Evolutionary conservation across 2,113 vertebrate species (phyloP), one percentile per base, ranked within the genome.

Genomic region (Neopipo cinnamomea): DNA sequence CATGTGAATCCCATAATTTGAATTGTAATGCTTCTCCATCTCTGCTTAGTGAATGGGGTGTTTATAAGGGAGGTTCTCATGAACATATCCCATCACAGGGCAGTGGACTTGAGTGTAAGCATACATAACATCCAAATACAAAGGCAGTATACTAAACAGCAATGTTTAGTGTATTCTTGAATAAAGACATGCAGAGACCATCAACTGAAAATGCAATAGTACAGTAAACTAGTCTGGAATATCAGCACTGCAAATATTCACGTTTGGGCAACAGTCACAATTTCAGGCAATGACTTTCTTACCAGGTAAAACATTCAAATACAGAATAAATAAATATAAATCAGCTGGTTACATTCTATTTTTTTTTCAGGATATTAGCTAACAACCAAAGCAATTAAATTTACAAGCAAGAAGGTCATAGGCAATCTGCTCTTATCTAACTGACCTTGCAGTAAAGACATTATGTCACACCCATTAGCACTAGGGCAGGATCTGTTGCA

Each of bases 111-210:
- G 71, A 91, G 61, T 89, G 73, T 76, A 96, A 98, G 93, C 16
- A 23, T 62, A 90, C 66, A 68, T 70, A 91, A 85, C 76, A 97
- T 89, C 68, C 88, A 95, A 95, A 89, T 50, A 94, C 31, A 94
- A 85, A 88, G 75, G 75, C 90, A 97, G 68, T 49, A 35, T 28
- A 28, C 25, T 52, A 27, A n/a, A 85, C 59, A 96, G 62, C 52
- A 88, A 28, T 80, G 39, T 77, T 96, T 90, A 89, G 66, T 89
- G 27, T 12, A 88, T 83, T 94, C 72, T 62, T 95, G 70, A 85
- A 96, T 82, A 92, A 94, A 85, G 73, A 83, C 75, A 79, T 85
- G 88, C 88, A 97, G 65, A 97, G 97, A 92, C 59, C 81, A 89
- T 75, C 15, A 84, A 66, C 44, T 86, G 74, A 89, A 97, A 96